These are phyloP conservation scores for Phylloscopus collybita DNA, from an alignment of 2,797 vertebrate species.

Conservation along the genomic window DNA sequence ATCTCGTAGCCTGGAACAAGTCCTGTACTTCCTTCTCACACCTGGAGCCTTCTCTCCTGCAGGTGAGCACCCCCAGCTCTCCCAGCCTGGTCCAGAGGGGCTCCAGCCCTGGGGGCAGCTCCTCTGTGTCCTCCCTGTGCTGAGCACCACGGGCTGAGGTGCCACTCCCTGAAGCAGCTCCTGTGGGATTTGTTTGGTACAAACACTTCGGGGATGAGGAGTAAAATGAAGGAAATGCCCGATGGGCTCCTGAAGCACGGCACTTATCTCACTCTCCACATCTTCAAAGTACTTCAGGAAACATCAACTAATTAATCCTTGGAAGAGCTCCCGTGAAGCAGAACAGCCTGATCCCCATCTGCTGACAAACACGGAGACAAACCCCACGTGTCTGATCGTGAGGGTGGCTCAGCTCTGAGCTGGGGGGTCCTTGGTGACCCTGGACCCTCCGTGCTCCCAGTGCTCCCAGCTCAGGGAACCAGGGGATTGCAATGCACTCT, in stretches of 20 bases:
- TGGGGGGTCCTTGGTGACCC: accelerated
- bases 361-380: neutral
- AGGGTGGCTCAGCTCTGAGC: neutral
- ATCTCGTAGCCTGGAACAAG: neutral
- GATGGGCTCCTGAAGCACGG: neutral
- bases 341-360: neutral
- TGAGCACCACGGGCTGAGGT: neutral
- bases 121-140: neutral
- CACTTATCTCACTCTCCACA: neutral
- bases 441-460: accelerated
- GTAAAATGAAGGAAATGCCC: neutral
- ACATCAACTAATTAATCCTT: constrained; percentile 13
- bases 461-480: accelerated
- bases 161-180: neutral
- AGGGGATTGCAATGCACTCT: too few relatives aligned
- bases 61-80: neutral
- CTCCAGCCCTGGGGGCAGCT: neutral
- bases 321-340: neutral
- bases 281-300: constrained; percentile 19
- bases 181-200: neutral
- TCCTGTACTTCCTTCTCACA: neutral
- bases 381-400: accelerated
- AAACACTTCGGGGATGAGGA: neutral
- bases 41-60: neutral
- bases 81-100: neutral